phyloP scores from a whole-genome alignment of 1,140 invertebrate species.

The Drosophila ohnishii region DNA sequence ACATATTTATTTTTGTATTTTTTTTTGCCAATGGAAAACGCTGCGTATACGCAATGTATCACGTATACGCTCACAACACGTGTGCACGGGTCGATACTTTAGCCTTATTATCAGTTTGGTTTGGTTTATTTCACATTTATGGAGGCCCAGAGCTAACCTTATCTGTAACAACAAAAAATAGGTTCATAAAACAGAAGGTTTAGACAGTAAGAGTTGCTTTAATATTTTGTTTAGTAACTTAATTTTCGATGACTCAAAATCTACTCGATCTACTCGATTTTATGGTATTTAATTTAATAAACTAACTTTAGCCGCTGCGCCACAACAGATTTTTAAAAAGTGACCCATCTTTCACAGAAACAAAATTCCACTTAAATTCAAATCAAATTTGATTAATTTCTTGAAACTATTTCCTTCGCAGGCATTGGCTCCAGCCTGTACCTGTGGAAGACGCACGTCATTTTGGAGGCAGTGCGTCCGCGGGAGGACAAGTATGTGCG shows the following conservation, averaged over 20 bases:
- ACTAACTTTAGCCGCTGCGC: no score
- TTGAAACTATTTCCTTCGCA: background rate
- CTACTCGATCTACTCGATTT: no score
- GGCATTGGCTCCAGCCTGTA: constrained; percentile 79
- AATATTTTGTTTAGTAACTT: no score
- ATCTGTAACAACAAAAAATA: background rate
- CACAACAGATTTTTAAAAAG: no score
- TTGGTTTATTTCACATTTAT: background rate
- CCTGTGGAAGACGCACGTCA: constrained; percentile 78
- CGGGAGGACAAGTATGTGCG: constrained; percentile 80
- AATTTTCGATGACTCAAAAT: no score
- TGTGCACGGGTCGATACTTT: background rate
- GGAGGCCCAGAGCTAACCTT: background rate
- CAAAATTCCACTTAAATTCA: background rate
- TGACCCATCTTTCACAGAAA: no score
- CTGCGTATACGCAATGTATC: constrained; percentile 6
- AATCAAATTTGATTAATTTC: no score
- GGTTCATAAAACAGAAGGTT: background rate
- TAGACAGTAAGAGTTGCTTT: no score
- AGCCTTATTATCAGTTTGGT: background rate
- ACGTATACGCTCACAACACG: constrained; percentile 4
- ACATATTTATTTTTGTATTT: no score
- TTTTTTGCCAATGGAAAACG: no score
- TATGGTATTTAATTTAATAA: no score
- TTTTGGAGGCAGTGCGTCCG: constrained; percentile 80